phyloP scores from a whole-genome alignment of 2,888 invertebrate species.

The Tenthredo amoena region DNA sequence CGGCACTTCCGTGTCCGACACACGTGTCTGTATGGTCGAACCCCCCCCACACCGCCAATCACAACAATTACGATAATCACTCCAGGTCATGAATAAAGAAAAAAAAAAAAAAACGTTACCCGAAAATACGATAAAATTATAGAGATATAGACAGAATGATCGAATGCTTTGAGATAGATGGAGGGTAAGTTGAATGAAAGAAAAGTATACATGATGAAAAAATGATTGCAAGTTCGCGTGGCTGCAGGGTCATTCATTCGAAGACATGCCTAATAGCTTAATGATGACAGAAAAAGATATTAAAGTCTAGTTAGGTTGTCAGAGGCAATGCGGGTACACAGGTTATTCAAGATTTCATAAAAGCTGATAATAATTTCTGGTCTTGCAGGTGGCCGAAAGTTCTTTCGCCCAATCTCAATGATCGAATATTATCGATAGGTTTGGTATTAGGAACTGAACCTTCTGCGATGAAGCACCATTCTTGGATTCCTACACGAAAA shows the following conservation, averaged over 20 bases:
- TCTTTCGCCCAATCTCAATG: neutral
- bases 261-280: neutral
- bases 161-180: neutral
- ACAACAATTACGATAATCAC: constrained; percentile 32
- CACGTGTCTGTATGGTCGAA: constrained; percentile 25
- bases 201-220: constrained; percentile 3
- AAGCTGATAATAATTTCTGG: constrained; percentile 9
- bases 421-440: neutral
- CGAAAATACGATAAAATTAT: neutral
- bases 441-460: neutral
- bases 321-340: neutral
- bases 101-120: neutral
- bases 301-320: neutral
- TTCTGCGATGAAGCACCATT: neutral
- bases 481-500: neutral
- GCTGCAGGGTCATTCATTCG: neutral
- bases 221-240: constrained; percentile 39
- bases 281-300: constrained; percentile 12
- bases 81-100: constrained; percentile 33
- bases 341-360: neutral
- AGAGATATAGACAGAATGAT: neutral
- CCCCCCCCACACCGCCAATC: neutral
- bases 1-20: constrained; percentile 19
- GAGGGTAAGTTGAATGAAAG: neutral
- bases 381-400: neutral